Evolutionary conservation across 1,140 invertebrate species (phyloP), one percentile per base, ranked within the genome.

Genomic region (Lasaia peninsularis): DNA sequence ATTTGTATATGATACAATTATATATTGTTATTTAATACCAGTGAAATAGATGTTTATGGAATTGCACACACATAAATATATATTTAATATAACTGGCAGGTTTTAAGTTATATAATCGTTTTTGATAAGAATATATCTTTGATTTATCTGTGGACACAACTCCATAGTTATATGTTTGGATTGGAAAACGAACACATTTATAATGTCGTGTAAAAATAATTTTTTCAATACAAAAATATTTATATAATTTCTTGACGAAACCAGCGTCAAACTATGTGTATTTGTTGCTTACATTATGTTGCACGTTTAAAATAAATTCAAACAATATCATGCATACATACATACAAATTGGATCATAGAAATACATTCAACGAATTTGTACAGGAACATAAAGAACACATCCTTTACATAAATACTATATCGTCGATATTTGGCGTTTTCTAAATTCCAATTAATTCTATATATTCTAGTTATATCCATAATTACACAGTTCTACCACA

Each of bases 211-310:
- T 65, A 60, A 60, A 64, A 60, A 48, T 35, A 60, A 58, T 44
- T 54, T 51, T 48, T 62, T n/a, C 56, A 57, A 61, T 79, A 79
- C 69, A 82, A 81, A 81, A 81, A 81, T 81, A 81, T 75, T 51
- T 71, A 59, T 40, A 40, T 66, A 9, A 59, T 56, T 51, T 67
- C 48, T 60, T 50, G 73, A 77, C 74, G 72, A 75, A 63, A 62
- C 78, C 76, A 79, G 74, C 78, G 74, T 67, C 75, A 54, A 61
- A 57, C 37, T 44, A 65, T 55, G 55, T 69, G 71, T 67, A 67
- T 73, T n/a, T 51, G 14, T 34, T 58, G 49, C n/a, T 64, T 52
- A 63, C 55, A 49, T 55, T 37, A 14, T 40, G 9, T 55, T 28
- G 34, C 35, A 40, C 28, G 9, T 31, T 62, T 62, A 63, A 44